Evolutionary conservation across 2,113 vertebrate genomes (phyloP).

Genomic region (Plotosus lineatus): DNA sequence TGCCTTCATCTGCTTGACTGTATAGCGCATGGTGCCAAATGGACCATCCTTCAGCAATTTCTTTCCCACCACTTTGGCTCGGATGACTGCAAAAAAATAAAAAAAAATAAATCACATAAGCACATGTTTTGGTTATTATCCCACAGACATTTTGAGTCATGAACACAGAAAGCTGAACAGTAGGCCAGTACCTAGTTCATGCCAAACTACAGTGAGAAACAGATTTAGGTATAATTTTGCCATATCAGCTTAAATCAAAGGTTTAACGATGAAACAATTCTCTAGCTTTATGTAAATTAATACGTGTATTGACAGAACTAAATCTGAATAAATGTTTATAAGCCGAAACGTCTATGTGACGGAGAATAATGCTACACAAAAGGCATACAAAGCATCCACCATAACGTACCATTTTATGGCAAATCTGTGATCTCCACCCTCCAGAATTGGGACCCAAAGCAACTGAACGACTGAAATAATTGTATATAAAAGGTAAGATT

Average conservation of each 20-base stretch:
- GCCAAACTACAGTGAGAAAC: background rate
- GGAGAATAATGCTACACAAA: background rate
- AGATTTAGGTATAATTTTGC: background rate
- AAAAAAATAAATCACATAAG: slow-evolving; percentile 37
- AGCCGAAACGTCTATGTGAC: background rate
- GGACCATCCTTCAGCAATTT: slow-evolving; percentile 91
- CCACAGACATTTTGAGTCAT: slow-evolving; percentile 15
- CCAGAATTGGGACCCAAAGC: background rate
- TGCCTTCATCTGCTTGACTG: slow-evolving; percentile 97
- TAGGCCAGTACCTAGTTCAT: background rate
- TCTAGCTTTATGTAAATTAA: background rate
- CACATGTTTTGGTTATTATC: slow-evolving; percentile 9
- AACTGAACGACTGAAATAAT: background rate
- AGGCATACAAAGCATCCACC: background rate
- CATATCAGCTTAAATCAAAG: background rate
- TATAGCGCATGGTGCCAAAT: slow-evolving; percentile 91
- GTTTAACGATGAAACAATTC: background rate
- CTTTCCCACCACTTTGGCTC: slow-evolving; percentile 96
- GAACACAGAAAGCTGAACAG: background rate
- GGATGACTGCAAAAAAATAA: slow-evolving; percentile 80
- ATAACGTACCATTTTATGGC: no score
- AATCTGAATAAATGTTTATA: background rate
- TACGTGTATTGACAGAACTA: background rate
- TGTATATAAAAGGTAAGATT: background rate
- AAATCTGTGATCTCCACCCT: background rate